Percentiles rank a stretch among this genome's conserved stretches.
Evolutionary conservation across 2,797 vertebrate genomes (phyloP).

Genomic region (Danio tinwini): DNA sequence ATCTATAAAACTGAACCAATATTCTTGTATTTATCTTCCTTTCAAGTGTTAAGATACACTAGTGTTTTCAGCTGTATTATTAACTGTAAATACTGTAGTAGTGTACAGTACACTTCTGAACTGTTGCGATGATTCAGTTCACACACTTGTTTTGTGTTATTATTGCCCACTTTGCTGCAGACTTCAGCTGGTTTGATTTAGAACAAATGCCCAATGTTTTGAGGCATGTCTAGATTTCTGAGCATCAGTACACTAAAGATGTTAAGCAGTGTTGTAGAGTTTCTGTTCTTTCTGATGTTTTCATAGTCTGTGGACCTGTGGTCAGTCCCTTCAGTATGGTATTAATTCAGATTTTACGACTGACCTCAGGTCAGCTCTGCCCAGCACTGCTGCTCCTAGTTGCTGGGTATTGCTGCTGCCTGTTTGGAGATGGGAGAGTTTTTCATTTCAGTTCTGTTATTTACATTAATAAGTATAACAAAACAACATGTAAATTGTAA

Average conservation of each 20-base stretch:
- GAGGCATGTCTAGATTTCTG: slow-evolving; percentile 33
- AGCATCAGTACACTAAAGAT: slow-evolving; percentile 43
- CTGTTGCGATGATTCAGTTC: background rate
- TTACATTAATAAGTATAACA: slow-evolving; percentile 46
- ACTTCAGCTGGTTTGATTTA: slow-evolving; percentile 60
- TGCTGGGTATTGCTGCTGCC: slow-evolving; percentile 18
- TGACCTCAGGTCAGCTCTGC: slow-evolving; percentile 35
- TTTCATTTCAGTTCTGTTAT: slow-evolving; percentile 52
- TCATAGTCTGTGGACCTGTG: slow-evolving; percentile 53
- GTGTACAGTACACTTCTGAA: slow-evolving; percentile 63
- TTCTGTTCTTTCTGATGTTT: slow-evolving; percentile 52
- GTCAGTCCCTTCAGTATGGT: slow-evolving; percentile 48
- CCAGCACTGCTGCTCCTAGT: slow-evolving; percentile 10
- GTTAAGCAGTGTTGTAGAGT: slow-evolving; percentile 45
- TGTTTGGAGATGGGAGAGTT: slow-evolving; percentile 36
- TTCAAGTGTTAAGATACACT: slow-evolving; percentile 58
- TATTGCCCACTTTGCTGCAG: slow-evolving; percentile 64
- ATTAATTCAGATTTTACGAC: slow-evolving; percentile 16
- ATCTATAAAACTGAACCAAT: slow-evolving; percentile 62
- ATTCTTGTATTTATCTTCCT: slow-evolving; percentile 67
- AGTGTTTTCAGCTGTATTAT: slow-evolving; percentile 68
- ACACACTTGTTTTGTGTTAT: background rate
- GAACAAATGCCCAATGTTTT: slow-evolving; percentile 40
- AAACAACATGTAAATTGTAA: slow-evolving; percentile 68
- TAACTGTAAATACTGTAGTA: slow-evolving; percentile 74